Evolutionary conservation across 2,113 vertebrate species (phyloP).

Genomic region (Lamprotornis superbus): DNA sequence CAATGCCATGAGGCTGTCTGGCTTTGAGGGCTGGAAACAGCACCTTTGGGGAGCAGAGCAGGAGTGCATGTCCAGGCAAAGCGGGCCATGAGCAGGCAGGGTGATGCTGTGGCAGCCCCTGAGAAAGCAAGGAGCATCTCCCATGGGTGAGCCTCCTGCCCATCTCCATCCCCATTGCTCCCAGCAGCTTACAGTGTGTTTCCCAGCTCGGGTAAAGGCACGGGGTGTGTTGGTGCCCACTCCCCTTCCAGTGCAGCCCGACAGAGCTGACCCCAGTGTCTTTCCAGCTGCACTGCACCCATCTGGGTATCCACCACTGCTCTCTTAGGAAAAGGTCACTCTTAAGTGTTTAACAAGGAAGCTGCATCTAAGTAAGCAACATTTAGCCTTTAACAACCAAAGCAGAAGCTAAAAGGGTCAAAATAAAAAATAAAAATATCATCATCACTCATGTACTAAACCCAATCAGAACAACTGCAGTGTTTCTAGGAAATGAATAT

Average conservation of each 20-base stretch:
- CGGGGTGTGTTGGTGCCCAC: accelerated
- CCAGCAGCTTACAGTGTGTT: not conserved
- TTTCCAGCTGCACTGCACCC: not conserved
- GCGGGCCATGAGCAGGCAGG: accelerated
- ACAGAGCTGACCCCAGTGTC: not conserved
- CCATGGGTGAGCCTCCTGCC: accelerated
- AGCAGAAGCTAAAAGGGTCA: not conserved
- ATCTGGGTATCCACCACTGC: not conserved
- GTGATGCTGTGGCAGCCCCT: too few species aligned
- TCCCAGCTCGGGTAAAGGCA: not conserved
- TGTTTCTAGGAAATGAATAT: not conserved
- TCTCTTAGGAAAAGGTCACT: not conserved
- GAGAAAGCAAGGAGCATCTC: not conserved
- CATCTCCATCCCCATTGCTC: accelerated
- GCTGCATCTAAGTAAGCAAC: not conserved
- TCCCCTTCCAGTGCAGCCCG: not conserved
- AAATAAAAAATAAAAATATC: not conserved
- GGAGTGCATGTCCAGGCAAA: not conserved
- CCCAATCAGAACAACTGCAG: not conserved
- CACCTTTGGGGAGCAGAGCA: accelerated
- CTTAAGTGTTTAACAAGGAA: not conserved
- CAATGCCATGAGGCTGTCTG: accelerated
- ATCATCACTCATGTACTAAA: not conserved
- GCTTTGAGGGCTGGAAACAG: not conserved
- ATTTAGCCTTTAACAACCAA: not conserved